phyloP scores from a whole-genome alignment of 23 tunicate genomes.

The Styela clava region DNA sequence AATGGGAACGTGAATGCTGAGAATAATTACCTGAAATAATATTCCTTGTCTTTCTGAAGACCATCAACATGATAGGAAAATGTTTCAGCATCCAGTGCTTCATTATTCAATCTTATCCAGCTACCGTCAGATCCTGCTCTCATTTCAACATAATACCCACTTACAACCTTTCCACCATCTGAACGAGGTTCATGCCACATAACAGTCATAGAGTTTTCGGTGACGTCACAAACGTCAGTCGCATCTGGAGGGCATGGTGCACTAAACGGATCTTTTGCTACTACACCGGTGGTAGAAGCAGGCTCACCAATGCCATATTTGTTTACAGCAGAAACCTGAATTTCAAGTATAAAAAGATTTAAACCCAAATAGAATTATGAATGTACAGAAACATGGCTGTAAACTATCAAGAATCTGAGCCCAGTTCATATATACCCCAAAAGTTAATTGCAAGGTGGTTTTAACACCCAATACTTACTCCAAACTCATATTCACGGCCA shows the following conservation, averaged over 20 bases:
- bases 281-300: constrained; percentile 9
- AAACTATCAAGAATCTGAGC: too few relatives aligned
- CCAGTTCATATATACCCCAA: too few relatives aligned
- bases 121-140: constrained; percentile 17
- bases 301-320: constrained; percentile 31
- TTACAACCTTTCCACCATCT: constrained; percentile 23
- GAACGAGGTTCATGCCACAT: constrained; percentile 35
- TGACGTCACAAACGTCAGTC: constrained; percentile 27
- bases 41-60: constrained; percentile 16
- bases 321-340: constrained; percentile 32
- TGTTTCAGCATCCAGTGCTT: constrained; percentile 14
- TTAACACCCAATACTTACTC: too few relatives aligned
- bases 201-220: constrained; percentile 33
- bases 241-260: constrained; percentile 38
- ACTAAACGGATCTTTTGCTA: constrained; percentile 27
- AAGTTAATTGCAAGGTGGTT: too few relatives aligned
- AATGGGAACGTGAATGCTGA: too few relatives aligned
- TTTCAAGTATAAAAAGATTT: background rate
- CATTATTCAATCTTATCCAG: constrained; percentile 35
- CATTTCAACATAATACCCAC: constrained; percentile 50
- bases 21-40: constrained; percentile 20
- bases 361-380: too few relatives aligned
- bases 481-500: constrained; percentile 39
- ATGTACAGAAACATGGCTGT: too few relatives aligned
- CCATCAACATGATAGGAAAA: constrained; percentile 4